A percentile compares a stretch with the other conserved stretches of the same genome.
phyloP scores from a whole-genome alignment of 2,113 vertebrate genomes.

The Pseudonaja textilis region DNA sequence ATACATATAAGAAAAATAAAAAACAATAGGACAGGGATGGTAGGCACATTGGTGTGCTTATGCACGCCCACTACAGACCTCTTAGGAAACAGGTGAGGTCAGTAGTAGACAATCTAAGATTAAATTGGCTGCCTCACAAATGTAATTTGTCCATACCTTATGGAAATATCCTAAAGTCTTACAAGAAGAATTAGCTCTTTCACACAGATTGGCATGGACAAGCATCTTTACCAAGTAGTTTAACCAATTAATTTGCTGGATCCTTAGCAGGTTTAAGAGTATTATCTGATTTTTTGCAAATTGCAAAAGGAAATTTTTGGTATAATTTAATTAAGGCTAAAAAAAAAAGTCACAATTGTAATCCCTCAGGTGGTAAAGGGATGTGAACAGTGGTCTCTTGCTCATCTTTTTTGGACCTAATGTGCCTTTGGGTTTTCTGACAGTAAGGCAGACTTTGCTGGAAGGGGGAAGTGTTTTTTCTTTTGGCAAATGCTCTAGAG shows the following conservation, averaged over 20 bases:
- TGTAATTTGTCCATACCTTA: neutral
- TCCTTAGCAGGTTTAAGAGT: neutral
- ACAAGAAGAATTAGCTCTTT: neutral
- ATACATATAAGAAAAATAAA: no score
- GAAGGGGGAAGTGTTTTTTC: neutral
- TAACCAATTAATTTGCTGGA: neutral
- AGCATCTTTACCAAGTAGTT: neutral
- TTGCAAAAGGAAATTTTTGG: neutral
- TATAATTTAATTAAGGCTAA: neutral
- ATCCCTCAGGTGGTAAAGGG: neutral
- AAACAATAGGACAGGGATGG: no score
- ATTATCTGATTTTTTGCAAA: neutral
- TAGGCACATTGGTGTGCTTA: no score
- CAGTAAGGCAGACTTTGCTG: slow-evolving; percentile 45
- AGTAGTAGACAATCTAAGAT: no score
- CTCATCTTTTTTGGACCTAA: slow-evolving; percentile 33
- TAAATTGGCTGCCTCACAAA: neutral
- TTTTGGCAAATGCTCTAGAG: slow-evolving; percentile 25
- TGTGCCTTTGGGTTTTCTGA: slow-evolving; percentile 27
- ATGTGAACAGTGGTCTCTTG: neutral
- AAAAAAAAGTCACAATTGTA: neutral
- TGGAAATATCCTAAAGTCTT: neutral
- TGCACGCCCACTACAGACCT: no score
- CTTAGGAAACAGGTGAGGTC: no score
- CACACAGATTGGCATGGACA: neutral